Percentiles rank a stretch among this genome's conserved stretches.
Evolutionary conservation across 2,113 vertebrate genomes (phyloP).

Genomic region (Zosterops lateralis): DNA sequence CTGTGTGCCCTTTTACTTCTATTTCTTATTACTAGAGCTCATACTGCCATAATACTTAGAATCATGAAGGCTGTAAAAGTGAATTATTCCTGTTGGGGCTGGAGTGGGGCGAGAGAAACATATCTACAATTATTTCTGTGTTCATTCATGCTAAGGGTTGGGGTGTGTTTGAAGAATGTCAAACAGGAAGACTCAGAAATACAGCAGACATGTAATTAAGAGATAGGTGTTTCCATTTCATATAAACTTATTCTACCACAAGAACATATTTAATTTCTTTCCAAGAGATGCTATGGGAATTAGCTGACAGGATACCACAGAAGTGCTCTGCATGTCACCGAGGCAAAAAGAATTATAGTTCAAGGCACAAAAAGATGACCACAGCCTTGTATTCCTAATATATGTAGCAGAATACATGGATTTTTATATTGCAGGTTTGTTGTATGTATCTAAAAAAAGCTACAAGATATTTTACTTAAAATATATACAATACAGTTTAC

Average conservation of each 20-base stretch:
- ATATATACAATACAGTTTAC: neutral
- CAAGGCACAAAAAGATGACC: neutral
- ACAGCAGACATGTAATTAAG: neutral
- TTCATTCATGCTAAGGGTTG: neutral
- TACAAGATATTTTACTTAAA: neutral
- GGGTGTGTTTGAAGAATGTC: neutral
- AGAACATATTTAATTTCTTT: neutral
- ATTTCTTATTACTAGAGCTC: neutral
- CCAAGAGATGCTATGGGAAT: neutral
- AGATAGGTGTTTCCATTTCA: neutral
- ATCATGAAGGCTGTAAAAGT: neutral
- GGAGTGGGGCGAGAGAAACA: rapidly evolving
- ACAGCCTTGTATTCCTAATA: neutral
- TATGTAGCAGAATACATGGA: rapidly evolving
- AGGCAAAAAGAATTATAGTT: neutral
- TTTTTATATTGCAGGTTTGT: neutral
- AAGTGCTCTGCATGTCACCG: neutral
- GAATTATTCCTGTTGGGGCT: neutral
- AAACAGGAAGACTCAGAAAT: neutral
- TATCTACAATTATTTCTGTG: neutral
- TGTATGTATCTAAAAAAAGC: neutral
- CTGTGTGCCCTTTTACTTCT: neutral
- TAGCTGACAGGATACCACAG: neutral
- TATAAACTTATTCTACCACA: neutral
- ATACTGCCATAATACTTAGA: neutral